Base-by-base conservation (phyloP, 2,888 invertebrate species). In the Cyclophora punctaria region DNA sequence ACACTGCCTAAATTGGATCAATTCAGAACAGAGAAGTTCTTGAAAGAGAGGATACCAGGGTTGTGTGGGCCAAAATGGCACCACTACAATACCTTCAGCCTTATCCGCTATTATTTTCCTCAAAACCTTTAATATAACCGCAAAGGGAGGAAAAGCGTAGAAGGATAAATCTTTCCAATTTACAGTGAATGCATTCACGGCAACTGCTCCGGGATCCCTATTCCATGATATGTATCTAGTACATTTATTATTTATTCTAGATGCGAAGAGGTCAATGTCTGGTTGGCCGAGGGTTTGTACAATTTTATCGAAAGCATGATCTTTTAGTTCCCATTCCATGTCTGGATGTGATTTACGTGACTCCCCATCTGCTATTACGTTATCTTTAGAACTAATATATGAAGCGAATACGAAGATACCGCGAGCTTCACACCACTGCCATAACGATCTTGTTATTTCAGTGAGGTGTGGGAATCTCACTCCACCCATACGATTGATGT, bases 71-170 rank as follows among this genome's bases (percentile, higher is more conserved):
- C 64, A 63, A 6, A 43, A n/a, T 3, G 63, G 62, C 3, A 62
- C 57, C 4, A 64, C 56, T 2, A 62, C 5, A 0, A 66, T 61
- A 0, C 63, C 63, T 1, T 7, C 33, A 4, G 62, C 60, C 34
- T 51, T 52, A 34, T 66, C 64, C 2, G 33, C 20, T 20, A 59
- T 52, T 35, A 60, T 58, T 48, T 64, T 63, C 48, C 50, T 20
- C 3, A 63, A 20, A 1, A 49, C 40, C 51, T 58, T 63, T 7
- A 58, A 34, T 5, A 64, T 52, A 2, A 60, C 3, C 0, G 58
- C 34, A 47, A 64, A 58, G 3, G 63, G 61, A 3, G 64, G 57
- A 44, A 63, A 64, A 0, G 58, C 58, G 37, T 63, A 66, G 45
- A 64, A 64, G 41, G 41, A 56, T n/a, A 7, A 35, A 4, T 7